Evolutionary conservation across 2,113 vertebrate species (phyloP), one percentile per base, ranked within the genome.

Genomic region (Grantiella picta): DNA sequence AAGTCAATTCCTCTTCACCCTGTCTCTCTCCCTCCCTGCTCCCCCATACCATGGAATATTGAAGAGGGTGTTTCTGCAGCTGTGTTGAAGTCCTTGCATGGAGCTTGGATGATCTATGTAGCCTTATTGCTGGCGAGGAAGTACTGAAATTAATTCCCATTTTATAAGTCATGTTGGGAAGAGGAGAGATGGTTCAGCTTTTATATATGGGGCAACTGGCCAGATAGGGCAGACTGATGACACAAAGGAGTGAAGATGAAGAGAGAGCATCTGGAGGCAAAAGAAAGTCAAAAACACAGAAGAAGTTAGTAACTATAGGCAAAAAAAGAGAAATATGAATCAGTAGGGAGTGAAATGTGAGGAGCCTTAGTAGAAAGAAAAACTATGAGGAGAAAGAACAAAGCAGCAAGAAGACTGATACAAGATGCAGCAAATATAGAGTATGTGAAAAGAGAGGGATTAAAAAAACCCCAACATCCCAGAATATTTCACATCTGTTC

Each of bases 401-500:
- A 88, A 94, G 29, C 24, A 86, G 15, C 21, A 77, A 72, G 76
- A 42, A 70, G 9, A 29, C 5, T 12, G 59, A 77, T 63, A 85
- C 87, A 89, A 85, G 24, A 76, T 47, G 24, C 33, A 80, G 66
- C 49, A 86, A 80, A 77, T 36, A 65, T 25, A 64, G 35, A 63
- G 31, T 28, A 65, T 12, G 29, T 65, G 38, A 87, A 85, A 91
- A 88, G 36, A 64, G 36, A 76, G 42, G 5, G 23, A 42, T 59
- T 25, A 75, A 54, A 70, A 56, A 71, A 25, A 49, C 16, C 16
- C 1, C 17, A 64, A 9, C 21, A 49, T 53, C 18, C 71, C 56
- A 66, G 24, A 88, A 33, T 77, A 86, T 54, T 92, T 90, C 82
- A 90, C 88, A 93, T 94, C 94, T 92, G 92, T 38, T 94, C 42